These are phyloP conservation scores for Eucriotettix oculatus DNA, from an alignment of 2,888 invertebrate species.

Conservation along the genomic window DNA sequence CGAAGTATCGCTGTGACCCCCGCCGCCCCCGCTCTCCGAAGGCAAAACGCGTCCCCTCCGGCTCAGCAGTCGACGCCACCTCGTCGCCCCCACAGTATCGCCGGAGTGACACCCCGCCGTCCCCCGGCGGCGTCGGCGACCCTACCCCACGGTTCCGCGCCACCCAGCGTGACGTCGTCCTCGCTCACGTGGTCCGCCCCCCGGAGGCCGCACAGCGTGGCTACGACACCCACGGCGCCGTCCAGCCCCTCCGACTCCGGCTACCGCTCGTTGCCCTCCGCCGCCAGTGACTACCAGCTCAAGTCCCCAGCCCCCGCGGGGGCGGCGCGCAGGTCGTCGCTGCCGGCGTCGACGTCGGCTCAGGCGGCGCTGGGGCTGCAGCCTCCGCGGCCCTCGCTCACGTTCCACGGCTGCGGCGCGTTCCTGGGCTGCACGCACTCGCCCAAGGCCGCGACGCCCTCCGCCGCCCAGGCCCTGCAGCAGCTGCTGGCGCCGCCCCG, in stretches of 20 bases:
- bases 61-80: not conserved
- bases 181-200: conserved; percentile 8
- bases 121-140: not conserved
- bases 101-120: not conserved
- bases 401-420: conserved; percentile 38
- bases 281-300: conserved; percentile 43
- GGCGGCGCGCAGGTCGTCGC: conserved; percentile 26
- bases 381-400: conserved; percentile 42
- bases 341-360: conserved; percentile 27
- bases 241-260: conserved; percentile 30
- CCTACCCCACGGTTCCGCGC: not conserved
- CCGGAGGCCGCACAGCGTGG: conserved; percentile 24
- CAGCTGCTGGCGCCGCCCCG: conserved; percentile 46
- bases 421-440: conserved; percentile 30
- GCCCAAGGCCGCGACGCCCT: conserved; percentile 18
- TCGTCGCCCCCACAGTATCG: not conserved
- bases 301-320: conserved; percentile 23
- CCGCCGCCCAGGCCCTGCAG: conserved; percentile 51
- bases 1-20: conserved; percentile 15
- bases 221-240: conserved; percentile 18
- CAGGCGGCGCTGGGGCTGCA: conserved; percentile 30
- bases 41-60: not conserved
- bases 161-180: not conserved
- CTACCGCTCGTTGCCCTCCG: conserved; percentile 37
- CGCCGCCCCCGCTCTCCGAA: conserved; percentile 19